Conservation (phyloP, 1,140 invertebrate species). For the Heliothis subflexa region DNA sequence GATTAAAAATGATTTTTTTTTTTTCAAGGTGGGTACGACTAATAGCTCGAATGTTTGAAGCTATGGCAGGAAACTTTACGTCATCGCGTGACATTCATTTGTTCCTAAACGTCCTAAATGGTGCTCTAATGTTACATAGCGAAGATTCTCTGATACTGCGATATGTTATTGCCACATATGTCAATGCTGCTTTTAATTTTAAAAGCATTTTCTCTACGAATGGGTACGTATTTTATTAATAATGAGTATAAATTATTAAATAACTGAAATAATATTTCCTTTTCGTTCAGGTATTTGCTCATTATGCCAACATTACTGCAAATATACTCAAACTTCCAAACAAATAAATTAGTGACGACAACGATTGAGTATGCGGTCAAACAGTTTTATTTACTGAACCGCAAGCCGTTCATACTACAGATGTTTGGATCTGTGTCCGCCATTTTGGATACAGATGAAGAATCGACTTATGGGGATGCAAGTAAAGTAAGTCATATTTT, state of each 20-base stretch:
- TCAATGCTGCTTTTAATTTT: slow-evolving; percentile 99
- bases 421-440: slow-evolving; percentile 99
- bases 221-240: too few species aligned
- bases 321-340: slow-evolving; percentile 99
- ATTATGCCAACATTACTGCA: slow-evolving; percentile 99
- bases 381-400: slow-evolving; percentile 99
- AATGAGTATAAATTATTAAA: too few species aligned
- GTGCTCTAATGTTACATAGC: slow-evolving; percentile 97
- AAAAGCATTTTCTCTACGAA: slow-evolving; percentile 99
- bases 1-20: neutral
- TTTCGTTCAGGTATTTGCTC: slow-evolving; percentile 92
- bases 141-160: slow-evolving; percentile 98
- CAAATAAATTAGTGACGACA: slow-evolving; percentile 96
- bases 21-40: slow-evolving; percentile 95
- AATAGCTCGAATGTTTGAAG: slow-evolving; percentile 98
- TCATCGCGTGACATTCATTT: slow-evolving; percentile 99
- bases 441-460: slow-evolving; percentile 97
- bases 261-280: neutral
- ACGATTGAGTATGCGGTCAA: slow-evolving; percentile 99
- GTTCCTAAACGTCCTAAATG: slow-evolving; percentile 99
- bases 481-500: slow-evolving; percentile 90
- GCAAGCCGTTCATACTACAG: slow-evolving; percentile 99
- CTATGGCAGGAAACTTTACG: slow-evolving; percentile 99
- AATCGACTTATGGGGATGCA: slow-evolving; percentile 94
- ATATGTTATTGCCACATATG: slow-evolving; percentile 98